Evolutionary conservation across 2,888 invertebrate species (phyloP).

Genomic region (Suillia variegata): DNA sequence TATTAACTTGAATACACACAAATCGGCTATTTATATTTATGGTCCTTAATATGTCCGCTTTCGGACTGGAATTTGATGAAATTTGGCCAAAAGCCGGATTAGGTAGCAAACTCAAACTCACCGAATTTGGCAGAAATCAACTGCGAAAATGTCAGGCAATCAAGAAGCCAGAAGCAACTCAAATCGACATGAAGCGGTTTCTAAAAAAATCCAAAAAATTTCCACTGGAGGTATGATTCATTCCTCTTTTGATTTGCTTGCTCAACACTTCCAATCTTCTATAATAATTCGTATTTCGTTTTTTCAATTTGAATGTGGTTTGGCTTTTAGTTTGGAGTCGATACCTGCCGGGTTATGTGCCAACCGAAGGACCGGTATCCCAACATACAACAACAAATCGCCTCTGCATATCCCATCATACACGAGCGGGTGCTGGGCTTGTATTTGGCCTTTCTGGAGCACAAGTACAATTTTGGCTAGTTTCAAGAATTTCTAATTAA

Average conservation of each 20-base stretch:
- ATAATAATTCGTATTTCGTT: too few relatives aligned
- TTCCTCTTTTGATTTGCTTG: too few relatives aligned
- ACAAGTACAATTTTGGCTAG: conserved; percentile 63
- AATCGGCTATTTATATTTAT: too few relatives aligned
- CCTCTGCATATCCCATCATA: conserved; percentile 71
- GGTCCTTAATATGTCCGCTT: too few relatives aligned
- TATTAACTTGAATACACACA: too few relatives aligned
- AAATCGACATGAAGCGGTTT: conserved; percentile 36
- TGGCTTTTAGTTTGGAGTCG: conserved; percentile 50
- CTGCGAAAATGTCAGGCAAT: conserved; percentile 39
- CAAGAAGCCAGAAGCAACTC: conserved; percentile 31
- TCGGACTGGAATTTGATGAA: conserved; percentile 46
- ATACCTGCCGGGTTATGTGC: conserved; percentile 48
- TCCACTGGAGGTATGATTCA: conserved; percentile 42
- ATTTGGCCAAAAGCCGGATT: conserved; percentile 40
- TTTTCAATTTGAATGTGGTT: too few relatives aligned
- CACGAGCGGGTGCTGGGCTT: conserved; percentile 70
- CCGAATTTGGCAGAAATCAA: conserved; percentile 38
- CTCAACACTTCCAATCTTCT: too few relatives aligned
- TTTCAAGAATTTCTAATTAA: background rate
- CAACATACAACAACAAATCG: conserved; percentile 51
- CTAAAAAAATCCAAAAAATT: conserved; percentile 43
- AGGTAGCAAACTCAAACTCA: conserved; percentile 23
- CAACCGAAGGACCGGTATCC: conserved; percentile 44
- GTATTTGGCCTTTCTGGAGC: conserved; percentile 69